These are phyloP conservation scores for Nymphalis polychloros DNA, from an alignment of 2,888 invertebrate species.

Conservation along the genomic window DNA sequence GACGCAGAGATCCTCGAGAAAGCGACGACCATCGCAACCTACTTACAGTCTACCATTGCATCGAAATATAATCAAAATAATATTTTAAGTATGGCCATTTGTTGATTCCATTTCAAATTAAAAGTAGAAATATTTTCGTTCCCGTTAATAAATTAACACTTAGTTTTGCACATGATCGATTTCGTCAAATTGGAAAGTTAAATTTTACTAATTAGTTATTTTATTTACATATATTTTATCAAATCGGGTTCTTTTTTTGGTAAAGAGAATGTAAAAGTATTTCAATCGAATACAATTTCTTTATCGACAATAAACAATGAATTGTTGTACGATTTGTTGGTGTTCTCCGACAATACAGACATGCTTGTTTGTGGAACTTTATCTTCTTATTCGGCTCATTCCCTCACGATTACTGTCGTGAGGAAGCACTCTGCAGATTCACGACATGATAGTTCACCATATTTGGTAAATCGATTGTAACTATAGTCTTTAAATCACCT, in stretches of 20 bases:
- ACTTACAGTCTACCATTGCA: constrained; percentile 29
- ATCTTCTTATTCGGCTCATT: constrained; percentile 42
- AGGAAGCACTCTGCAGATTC: constrained; percentile 65
- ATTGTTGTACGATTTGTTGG: constrained; percentile 38
- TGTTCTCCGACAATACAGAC: constrained; percentile 40
- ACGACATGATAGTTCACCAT: constrained; percentile 64
- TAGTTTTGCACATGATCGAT: too few species aligned
- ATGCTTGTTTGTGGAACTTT: constrained; percentile 42
- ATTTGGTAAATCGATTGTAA: constrained; percentile 30
- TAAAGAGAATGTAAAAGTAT: neutral
- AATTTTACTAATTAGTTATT: neutral
- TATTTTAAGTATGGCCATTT: neutral
- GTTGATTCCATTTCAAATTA: neutral
- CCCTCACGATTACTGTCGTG: constrained; percentile 60
- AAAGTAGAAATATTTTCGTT: neutral
- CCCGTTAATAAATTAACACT: too few species aligned
- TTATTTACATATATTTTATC: neutral
- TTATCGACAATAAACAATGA: constrained; percentile 21
- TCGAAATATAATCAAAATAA: constrained; percentile 2
- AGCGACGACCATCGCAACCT: constrained; percentile 47
- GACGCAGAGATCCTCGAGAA: constrained; percentile 60
- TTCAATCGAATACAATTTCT: neutral
- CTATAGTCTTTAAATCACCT: constrained; percentile 25
- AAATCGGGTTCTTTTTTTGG: neutral
- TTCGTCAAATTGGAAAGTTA: too few species aligned